Base-by-base conservation (phyloP, 2,888 invertebrate genomes). In the Leucophenga maculata region DNA sequence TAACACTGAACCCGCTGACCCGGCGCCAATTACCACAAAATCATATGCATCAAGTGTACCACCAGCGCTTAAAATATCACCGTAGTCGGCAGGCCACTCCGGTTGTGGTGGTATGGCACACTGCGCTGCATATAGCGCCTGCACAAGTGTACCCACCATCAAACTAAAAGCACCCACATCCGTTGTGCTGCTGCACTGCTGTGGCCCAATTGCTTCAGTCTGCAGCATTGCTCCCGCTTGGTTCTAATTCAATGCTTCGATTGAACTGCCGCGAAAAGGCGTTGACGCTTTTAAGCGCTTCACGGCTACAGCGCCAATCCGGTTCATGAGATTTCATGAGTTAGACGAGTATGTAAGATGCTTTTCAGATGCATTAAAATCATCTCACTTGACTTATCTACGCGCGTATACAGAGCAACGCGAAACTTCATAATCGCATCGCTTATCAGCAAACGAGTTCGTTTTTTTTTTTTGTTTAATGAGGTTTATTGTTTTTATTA, bases 41-140 rank as follows among this genome's bases (percentile, higher is more conserved):
- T 90, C 90, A 69, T 83, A 88, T 3, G 77, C 74, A 39, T 86
- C 78, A 22, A 80, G 72, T 0, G 48, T 11, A 3, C 78, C 84
- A 81, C 89, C 20, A 39, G 39, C 39, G 88, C 89, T 26, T 20
- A 81, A 48, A 0, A 77, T 76, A 0, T 79, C 78, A 2, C 82
- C 82, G 69, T 86, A 86, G 68, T 93, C 92, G 11, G 81, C 78
- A 0, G 93, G 93, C 90, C 92, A 93, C 1, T 89, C 70, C 0
- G 88, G 88, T 60, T 89, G 87, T 0, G 89, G 88, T 0, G 89
- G 88, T 11, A 93, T 77, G 0, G 89, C 88, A 75, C 93, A 93
- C 76, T 93, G 92, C 0, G 92, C 91, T 0, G 90, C 85, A 13
- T 93, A 78, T 31, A 94, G 83, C 0, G 90, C 89, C 75, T 92